phyloP scores from a whole-genome alignment of 2,888 invertebrate genomes.

The Gerris lacustris region DNA sequence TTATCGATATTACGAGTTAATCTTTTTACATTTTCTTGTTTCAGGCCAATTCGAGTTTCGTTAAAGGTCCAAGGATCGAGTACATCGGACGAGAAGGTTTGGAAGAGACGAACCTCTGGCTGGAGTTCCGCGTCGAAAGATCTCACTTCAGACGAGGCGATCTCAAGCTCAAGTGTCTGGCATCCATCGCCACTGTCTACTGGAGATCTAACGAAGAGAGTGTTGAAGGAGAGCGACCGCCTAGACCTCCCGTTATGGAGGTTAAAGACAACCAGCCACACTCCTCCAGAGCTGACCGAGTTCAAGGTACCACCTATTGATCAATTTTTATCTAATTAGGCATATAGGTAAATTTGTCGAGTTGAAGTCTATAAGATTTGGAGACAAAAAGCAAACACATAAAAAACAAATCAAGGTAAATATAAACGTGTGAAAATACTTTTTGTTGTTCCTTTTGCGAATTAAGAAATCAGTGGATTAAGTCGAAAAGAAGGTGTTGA shows the following conservation, averaged over 20 bases:
- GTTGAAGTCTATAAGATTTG: too few relatives aligned
- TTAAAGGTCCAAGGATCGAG: slow-evolving; percentile 41
- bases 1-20: too few relatives aligned
- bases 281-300: slow-evolving; percentile 58
- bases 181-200: slow-evolving; percentile 74
- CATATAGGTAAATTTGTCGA: too few relatives aligned
- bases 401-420: too few relatives aligned
- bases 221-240: slow-evolving; percentile 59
- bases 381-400: too few relatives aligned
- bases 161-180: slow-evolving; percentile 78
- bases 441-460: too few relatives aligned
- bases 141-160: slow-evolving; percentile 74
- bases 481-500: too few relatives aligned
- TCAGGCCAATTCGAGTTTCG: slow-evolving; percentile 30
- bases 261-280: slow-evolving; percentile 48
- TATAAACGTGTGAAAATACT: too few relatives aligned
- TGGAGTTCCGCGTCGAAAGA: slow-evolving; percentile 66
- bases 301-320: slow-evolving; percentile 45
- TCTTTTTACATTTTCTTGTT: slow-evolving; percentile 9
- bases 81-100: slow-evolving; percentile 51
- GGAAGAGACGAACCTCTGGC: slow-evolving; percentile 61
- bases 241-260: slow-evolving; percentile 59
- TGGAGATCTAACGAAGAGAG: slow-evolving; percentile 80
- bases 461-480: too few relatives aligned
- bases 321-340: too few relatives aligned